phyloP scores from a whole-genome alignment of 35 echinoderm and acorn worm species.

The Chiridota heheva region DNA sequence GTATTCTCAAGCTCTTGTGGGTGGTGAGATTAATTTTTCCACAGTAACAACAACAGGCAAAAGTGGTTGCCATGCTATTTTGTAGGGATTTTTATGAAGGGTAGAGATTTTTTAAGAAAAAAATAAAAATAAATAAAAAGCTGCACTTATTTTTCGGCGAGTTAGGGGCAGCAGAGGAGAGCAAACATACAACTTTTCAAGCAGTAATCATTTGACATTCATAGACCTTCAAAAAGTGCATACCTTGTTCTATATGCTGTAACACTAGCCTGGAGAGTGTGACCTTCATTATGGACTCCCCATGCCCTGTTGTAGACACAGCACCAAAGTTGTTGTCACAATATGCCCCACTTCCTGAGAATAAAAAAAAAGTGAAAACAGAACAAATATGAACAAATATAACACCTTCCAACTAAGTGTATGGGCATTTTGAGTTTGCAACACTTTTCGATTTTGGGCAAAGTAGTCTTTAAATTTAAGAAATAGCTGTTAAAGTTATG shows the following conservation, averaged over 20 bases:
- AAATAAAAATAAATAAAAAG: no score
- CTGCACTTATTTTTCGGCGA: no score
- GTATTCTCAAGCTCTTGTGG: no score
- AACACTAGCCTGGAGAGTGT: conserved; percentile 57
- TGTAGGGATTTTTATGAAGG: no score
- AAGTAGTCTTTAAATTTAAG: background rate
- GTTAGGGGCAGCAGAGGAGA: no score
- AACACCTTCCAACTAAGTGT: no score
- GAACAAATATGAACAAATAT: background rate
- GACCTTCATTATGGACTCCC: conserved; percentile 73
- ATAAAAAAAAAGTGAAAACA: background rate
- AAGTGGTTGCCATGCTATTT: no score
- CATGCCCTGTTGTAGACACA: conserved; percentile 79
- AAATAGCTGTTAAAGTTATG: background rate
- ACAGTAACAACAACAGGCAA: no score
- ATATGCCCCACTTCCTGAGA: conserved; percentile 71
- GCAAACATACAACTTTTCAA: background rate
- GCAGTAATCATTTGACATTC: background rate
- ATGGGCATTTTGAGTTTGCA: no score
- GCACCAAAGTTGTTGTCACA: conserved; percentile 71
- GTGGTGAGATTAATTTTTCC: no score
- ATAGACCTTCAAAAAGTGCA: background rate
- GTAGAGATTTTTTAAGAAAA: no score
- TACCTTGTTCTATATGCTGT: conserved; percentile 86
- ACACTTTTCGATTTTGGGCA: background rate